Conservation (phyloP, 2,797 vertebrate species). For the Brachymystax lenok region DNA sequence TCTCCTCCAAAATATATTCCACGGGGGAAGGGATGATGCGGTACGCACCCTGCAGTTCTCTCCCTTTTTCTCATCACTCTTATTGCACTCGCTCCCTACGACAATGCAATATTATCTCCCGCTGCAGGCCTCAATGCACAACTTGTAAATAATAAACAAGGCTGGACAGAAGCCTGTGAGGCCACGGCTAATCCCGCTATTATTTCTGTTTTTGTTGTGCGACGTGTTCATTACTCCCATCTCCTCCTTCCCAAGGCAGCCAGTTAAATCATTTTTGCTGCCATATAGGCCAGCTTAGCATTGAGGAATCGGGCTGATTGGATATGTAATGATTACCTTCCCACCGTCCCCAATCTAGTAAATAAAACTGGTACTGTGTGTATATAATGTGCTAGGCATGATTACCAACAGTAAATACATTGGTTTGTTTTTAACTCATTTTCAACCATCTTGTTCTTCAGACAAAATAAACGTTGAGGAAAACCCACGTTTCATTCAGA, state of each 20-base stretch:
- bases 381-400: too few species aligned
- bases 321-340: too few species aligned
- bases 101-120: slow-evolving; percentile 78
- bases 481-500: not conserved
- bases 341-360: too few species aligned
- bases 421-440: slow-evolving; percentile 30
- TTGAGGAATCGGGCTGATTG: too few species aligned
- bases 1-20: slow-evolving; percentile 57
- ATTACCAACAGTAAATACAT: not conserved
- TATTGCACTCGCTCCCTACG: slow-evolving; percentile 70
- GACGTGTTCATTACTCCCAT: slow-evolving; percentile 79
- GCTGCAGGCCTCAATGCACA: slow-evolving; percentile 76
- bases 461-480: not conserved
- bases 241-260: slow-evolving; percentile 69
- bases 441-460: slow-evolving; percentile 35
- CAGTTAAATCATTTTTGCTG: slow-evolving; percentile 69
- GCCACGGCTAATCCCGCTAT: slow-evolving; percentile 77
- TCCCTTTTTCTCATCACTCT: slow-evolving; percentile 70
- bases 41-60: slow-evolving; percentile 7
- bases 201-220: slow-evolving; percentile 83
- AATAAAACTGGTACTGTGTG: too few species aligned
- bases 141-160: slow-evolving; percentile 82
- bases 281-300: slow-evolving; percentile 67
- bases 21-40: slow-evolving; percentile 24
- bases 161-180: slow-evolving; percentile 76